phyloP scores from a whole-genome alignment of 92 coral and sea anemone genomes.

The Porites rus region DNA sequence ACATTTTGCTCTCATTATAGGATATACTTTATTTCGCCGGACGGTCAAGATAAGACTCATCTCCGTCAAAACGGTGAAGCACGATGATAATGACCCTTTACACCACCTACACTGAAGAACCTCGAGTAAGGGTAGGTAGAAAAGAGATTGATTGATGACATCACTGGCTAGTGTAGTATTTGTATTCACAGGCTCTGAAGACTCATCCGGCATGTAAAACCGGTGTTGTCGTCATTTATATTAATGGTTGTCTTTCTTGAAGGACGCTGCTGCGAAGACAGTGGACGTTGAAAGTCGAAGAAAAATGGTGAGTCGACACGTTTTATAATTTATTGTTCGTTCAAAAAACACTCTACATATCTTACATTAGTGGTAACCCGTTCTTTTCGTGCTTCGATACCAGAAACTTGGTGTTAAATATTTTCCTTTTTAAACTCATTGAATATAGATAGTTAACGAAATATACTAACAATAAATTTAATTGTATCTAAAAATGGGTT shows the following conservation, averaged over 20 bases:
- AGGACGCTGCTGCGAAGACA: conserved; percentile 22
- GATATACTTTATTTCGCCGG: conserved; percentile 16
- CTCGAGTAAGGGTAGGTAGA: conserved; percentile 31
- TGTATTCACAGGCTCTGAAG: conserved; percentile 10
- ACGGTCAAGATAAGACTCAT: neutral
- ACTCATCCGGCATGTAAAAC: neutral
- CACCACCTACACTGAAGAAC: conserved; percentile 43
- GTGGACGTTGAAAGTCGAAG: conserved; percentile 34
- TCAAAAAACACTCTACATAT: neutral
- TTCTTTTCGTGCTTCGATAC: neutral
- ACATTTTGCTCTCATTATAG: neutral
- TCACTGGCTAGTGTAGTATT: conserved; percentile 6
- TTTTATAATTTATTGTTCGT: neutral
- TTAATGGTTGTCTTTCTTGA: conserved; percentile 22
- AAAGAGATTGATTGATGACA: conserved; percentile 21
- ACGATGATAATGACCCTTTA: conserved; percentile 34
- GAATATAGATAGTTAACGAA: neutral
- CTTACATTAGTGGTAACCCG: neutral
- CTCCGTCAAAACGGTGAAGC: neutral
- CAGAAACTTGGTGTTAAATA: neutral
- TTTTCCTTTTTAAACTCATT: neutral
- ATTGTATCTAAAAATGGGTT: neutral
- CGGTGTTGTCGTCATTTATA: conserved; percentile 7
- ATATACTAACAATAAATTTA: neutral
- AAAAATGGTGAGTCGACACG: conserved; percentile 28